A percentile compares a stretch with the other conserved stretches of the same genome.
Conservation (phyloP, 2,797 vertebrate species). For the Coendou prehensilis region DNA sequence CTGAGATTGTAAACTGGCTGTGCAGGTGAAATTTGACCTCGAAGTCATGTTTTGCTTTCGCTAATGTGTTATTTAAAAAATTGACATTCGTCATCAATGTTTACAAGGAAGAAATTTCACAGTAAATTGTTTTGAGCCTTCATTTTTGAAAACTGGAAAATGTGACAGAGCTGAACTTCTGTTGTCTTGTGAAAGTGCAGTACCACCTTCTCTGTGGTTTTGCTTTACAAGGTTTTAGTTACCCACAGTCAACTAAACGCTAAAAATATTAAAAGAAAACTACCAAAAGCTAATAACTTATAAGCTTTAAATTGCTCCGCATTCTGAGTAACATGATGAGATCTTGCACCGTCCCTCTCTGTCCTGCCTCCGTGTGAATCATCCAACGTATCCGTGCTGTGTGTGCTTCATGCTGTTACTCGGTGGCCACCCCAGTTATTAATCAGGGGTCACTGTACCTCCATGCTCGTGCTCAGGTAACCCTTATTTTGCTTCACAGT, state of each 20-base stretch:
- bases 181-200: neutral
- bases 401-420: neutral
- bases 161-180: neutral
- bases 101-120: constrained; percentile 46
- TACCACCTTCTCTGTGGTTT: neutral
- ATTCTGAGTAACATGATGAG: neutral
- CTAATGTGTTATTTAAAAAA: neutral
- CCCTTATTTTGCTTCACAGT: neutral
- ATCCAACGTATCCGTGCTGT: neutral
- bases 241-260: neutral
- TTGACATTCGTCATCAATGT: neutral
- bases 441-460: neutral
- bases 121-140: constrained; percentile 19
- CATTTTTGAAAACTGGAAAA: constrained; percentile 42
- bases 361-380: neutral
- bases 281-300: neutral
- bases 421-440: neutral
- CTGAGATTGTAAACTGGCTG: neutral
- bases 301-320: neutral
- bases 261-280: neutral
- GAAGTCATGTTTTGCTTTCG: neutral
- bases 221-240: neutral
- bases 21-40: neutral
- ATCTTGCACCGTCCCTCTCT: neutral
- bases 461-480: neutral